A percentile compares a stretch with the other conserved stretches of the same genome.
Conservation (phyloP, 2,888 invertebrate genomes). For the Acanthopleura granulata region DNA sequence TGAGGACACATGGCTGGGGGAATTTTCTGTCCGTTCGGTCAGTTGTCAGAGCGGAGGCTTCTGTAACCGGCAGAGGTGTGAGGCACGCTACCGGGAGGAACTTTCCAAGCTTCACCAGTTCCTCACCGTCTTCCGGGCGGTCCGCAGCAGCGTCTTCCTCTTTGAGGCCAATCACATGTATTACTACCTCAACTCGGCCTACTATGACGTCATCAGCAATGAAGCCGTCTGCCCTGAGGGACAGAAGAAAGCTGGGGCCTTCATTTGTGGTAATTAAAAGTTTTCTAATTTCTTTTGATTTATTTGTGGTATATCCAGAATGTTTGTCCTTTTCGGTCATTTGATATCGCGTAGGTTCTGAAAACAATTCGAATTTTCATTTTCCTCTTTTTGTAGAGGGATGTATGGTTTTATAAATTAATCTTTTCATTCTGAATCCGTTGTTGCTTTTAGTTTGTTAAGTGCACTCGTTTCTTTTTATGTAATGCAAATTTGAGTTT, state of each 20-base stretch:
- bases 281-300: too few species aligned
- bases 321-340: too few species aligned
- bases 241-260: neutral
- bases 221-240: neutral
- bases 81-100: neutral
- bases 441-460: too few species aligned
- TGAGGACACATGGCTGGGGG: neutral
- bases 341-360: too few species aligned
- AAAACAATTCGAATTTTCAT: too few species aligned
- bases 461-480: too few species aligned
- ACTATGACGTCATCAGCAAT: neutral
- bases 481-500: too few species aligned
- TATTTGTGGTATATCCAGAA: too few species aligned
- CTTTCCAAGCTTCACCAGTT: neutral
- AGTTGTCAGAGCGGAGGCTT: neutral
- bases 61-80: neutral
- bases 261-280: neutral
- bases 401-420: too few species aligned
- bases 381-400: too few species aligned
- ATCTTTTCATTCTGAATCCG: too few species aligned
- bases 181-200: constrained; percentile 6
- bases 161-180: neutral
- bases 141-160: neutral
- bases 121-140: neutral
- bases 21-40: neutral